Base-by-base conservation (phyloP, 2,797 vertebrate genomes). In the Sciurus carolinensis region DNA sequence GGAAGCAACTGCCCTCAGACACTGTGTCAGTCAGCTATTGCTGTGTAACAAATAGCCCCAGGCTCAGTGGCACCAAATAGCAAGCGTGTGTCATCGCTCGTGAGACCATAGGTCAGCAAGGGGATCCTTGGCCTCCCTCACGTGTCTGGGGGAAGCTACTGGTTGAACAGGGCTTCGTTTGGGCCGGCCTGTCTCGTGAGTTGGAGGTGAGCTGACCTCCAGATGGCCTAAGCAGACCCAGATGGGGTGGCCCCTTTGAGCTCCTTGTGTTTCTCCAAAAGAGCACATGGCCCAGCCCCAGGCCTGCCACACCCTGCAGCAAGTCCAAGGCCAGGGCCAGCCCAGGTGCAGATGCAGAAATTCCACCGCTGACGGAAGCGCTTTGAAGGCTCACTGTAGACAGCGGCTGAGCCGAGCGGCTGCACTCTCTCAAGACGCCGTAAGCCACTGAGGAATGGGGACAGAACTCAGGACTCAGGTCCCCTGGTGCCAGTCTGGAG, bases 201-300 rank as follows among this genome's bases (percentile, higher is more conserved):
- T 26, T 20, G 44, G 44, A 4, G 59, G 10, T 3, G 4, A 33
- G 15, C 1, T 33, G 73, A 22, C 67, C 47, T 4, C 44, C 17
- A 3, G 11, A 3, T 6, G 12, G 28, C 69, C 73, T 36, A 15
- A 24, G 57, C 33, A 28, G 17, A 26, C 36, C 4, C 12, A 17
- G 47, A 8, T 54, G 10, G 8, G 10, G 36, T 17, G 36, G 50
- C 12, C 54, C 17, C 2, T 42, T n/a, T 72, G 64, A 33, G 26
- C 17, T 18, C 28, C 20, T 3, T 0, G 0, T 5, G 28, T 44
- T n/a, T 50, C 44, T 59, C 69, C 57, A n/a, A 44, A 57, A 54
- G 5, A 28, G 26, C 3, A 3, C 69, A 15, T 20, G 28, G 6
- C 12, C 1, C 4, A 3, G 36, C 24, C 24, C 44, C 44, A 0